Percentiles rank a stretch among this genome's conserved stretches.
Conservation (phyloP, 2,797 vertebrate genomes). For the Xenops minutus region DNA sequence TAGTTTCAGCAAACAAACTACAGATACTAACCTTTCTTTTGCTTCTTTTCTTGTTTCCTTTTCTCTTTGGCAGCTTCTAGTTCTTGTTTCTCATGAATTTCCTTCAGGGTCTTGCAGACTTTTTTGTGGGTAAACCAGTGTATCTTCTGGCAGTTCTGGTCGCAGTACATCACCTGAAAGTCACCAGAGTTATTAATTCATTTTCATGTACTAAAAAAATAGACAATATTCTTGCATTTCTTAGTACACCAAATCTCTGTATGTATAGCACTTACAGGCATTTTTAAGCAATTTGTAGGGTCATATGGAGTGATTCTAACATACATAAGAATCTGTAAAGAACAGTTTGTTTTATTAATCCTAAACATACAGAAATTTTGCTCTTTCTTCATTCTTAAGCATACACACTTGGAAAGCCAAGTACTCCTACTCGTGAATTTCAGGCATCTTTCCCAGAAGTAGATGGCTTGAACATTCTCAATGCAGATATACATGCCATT, state of each 20-base stretch:
- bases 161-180: conserved; percentile 92
- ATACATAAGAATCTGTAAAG: neutral
- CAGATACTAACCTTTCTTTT: conserved; percentile 59
- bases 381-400: neutral
- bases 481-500: neutral
- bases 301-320: neutral
- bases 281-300: neutral
- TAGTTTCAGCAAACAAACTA: neutral
- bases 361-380: neutral
- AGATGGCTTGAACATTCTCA: neutral
- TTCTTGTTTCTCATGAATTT: conserved; percentile 86
- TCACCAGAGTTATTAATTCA: neutral
- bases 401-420: neutral
- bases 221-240: neutral
- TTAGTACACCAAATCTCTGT: neutral
- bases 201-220: neutral
- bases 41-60: conserved; percentile 73
- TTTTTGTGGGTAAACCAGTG: conserved; percentile 99
- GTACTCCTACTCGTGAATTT: neutral
- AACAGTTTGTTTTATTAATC: neutral
- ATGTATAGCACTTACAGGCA: neutral
- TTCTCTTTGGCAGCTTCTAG: conserved; percentile 82
- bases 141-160: conserved; percentile 90
- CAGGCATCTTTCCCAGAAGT: neutral
- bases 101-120: conserved; percentile 88